A percentile compares a stretch with the other conserved stretches of the same genome.
Evolutionary conservation across 2,888 invertebrate species (phyloP).

Genomic region (Scaptomyza flava): DNA sequence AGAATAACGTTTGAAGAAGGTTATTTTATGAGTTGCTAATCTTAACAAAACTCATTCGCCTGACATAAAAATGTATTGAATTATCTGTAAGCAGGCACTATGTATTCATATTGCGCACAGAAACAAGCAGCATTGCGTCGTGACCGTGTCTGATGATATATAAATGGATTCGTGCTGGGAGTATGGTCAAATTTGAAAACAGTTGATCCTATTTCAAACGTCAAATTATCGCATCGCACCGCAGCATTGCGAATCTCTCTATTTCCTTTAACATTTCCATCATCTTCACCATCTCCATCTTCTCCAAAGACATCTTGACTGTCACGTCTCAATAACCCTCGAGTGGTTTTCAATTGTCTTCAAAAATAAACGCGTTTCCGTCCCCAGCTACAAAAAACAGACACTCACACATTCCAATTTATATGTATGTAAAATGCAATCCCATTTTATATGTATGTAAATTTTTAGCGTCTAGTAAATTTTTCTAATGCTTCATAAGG

Average conservation of each 20-base stretch:
- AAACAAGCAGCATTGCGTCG: slow-evolving; percentile 7
- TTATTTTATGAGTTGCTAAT: slow-evolving; percentile 10
- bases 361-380: slow-evolving; percentile 80
- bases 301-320: slow-evolving; percentile 72
- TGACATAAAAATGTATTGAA: slow-evolving; percentile 39
- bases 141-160: slow-evolving; percentile 14
- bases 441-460: slow-evolving; percentile 78
- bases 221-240: slow-evolving; percentile 63
- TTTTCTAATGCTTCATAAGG: slow-evolving; percentile 71
- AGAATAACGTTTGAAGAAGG: background rate
- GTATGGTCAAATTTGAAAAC: slow-evolving; percentile 43
- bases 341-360: slow-evolving; percentile 81
- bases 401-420: slow-evolving; percentile 41
- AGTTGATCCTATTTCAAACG: slow-evolving; percentile 75
- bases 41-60: slow-evolving; percentile 43
- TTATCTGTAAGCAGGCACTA: background rate
- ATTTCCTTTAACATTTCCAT: background rate
- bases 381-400: slow-evolving; percentile 38
- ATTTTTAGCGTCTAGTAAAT: slow-evolving; percentile 78
- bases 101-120: background rate
- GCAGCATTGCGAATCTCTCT: slow-evolving; percentile 40
- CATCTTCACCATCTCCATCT: slow-evolving; percentile 2
- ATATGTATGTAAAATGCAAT: slow-evolving; percentile 75
- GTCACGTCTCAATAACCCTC: slow-evolving; percentile 80
- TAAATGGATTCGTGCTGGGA: slow-evolving; percentile 31